Evolutionary conservation across 2,113 vertebrate species (phyloP).

Genomic region (Donacobius atricapilla): DNA sequence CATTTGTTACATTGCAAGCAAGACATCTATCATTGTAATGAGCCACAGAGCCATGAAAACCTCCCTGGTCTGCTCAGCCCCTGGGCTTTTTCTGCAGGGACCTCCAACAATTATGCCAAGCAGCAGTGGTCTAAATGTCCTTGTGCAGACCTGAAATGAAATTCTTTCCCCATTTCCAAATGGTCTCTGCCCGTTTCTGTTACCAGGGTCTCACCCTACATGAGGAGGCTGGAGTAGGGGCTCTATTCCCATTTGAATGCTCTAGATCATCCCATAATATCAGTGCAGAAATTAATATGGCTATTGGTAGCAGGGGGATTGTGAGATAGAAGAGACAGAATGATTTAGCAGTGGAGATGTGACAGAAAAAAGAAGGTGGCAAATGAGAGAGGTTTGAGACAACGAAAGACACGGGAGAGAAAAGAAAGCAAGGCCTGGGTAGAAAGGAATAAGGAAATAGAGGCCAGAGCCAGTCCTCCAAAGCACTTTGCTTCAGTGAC

Average conservation of each 20-base stretch:
- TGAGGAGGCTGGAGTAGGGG: background rate
- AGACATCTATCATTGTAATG: background rate
- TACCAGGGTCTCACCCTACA: background rate
- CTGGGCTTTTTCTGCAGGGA: background rate
- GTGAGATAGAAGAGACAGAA: background rate
- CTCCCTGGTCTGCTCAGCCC: background rate
- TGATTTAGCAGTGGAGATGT: background rate
- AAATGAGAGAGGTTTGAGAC: background rate
- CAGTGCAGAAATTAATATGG: background rate
- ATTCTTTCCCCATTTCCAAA: background rate
- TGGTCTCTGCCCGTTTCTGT: rapidly evolving
- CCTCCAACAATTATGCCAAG: background rate
- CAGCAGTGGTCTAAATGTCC: background rate
- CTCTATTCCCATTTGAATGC: background rate
- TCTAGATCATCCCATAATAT: rapidly evolving
- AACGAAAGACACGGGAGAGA: background rate
- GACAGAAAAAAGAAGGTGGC: background rate
- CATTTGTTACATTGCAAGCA: background rate
- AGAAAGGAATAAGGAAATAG: background rate
- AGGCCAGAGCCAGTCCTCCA: background rate
- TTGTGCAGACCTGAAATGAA: background rate
- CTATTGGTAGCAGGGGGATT: background rate
- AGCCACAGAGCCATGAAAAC: background rate
- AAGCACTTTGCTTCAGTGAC: background rate
- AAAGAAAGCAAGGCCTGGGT: background rate